phyloP scores from a whole-genome alignment of 2,113 vertebrate species.

The Eretmochelys imbricata region DNA sequence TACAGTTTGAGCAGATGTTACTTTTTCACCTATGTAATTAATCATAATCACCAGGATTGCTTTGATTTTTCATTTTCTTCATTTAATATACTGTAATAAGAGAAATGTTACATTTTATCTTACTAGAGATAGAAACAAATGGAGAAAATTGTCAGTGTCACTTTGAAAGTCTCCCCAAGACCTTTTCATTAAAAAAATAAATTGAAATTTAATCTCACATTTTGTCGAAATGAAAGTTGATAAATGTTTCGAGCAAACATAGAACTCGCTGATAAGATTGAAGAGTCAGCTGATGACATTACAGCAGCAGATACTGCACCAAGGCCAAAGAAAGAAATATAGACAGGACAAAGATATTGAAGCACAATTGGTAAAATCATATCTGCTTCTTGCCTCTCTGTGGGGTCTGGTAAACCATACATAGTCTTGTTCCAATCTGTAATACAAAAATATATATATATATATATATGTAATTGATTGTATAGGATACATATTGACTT shows the following conservation, averaged over 20 bases:
- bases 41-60: neutral
- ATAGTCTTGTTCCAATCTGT: slow-evolving; percentile 95
- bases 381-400: slow-evolving; percentile 87
- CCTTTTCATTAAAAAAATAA: neutral
- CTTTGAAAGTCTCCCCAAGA: neutral
- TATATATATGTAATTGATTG: neutral
- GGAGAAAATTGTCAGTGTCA: neutral
- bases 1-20: neutral
- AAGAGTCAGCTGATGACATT: slow-evolving; percentile 98
- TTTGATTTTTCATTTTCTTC: neutral
- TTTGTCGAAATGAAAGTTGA: slow-evolving; percentile 94
- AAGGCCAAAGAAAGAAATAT: slow-evolving; percentile 94
- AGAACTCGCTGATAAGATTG: slow-evolving; percentile 96
- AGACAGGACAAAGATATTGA: slow-evolving; percentile 93
- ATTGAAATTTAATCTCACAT: slow-evolving; percentile 80
- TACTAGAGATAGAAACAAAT: neutral
- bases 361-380: slow-evolving; percentile 97
- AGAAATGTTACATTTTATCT: neutral
- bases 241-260: slow-evolving; percentile 99
- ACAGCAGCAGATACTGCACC: slow-evolving; percentile 96
- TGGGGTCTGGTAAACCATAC: slow-evolving; percentile 85
- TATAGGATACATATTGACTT: neutral
- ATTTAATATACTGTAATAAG: neutral
- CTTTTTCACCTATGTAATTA: neutral
- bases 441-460: neutral